A percentile compares a stretch with the other conserved stretches of the same genome.
Evolutionary conservation across 2,113 vertebrate genomes (phyloP).

Genomic region (Sinocyclocheilus maitianheensis): DNA sequence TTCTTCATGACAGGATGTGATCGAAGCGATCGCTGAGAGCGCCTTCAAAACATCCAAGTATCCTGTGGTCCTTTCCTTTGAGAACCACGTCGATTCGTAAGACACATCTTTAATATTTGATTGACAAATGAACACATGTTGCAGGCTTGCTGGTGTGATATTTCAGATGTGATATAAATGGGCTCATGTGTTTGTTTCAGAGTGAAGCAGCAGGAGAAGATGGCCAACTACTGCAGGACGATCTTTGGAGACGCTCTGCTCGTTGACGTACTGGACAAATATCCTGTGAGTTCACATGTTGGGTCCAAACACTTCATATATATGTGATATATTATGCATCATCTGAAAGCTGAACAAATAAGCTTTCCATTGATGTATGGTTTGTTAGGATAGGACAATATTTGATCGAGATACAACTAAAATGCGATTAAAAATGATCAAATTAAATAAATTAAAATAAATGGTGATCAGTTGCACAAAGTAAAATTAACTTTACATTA

Average conservation of each 20-base stretch:
- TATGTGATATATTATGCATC: too few relatives aligned
- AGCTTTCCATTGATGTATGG: too few relatives aligned
- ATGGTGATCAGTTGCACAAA: too few relatives aligned
- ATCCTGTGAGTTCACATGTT: conserved; percentile 80
- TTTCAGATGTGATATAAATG: not conserved
- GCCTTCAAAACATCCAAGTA: conserved; percentile 97
- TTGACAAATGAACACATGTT: conserved; percentile 42
- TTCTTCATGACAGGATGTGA: conserved; percentile 85
- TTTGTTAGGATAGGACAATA: too few relatives aligned
- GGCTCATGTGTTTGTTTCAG: conserved; percentile 64
- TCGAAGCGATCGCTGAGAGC: conserved; percentile 95
- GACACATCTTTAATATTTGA: conserved; percentile 45
- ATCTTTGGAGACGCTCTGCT: conserved; percentile 93
- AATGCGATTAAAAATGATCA: too few relatives aligned
- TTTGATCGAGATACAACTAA: too few relatives aligned
- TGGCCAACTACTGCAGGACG: conserved; percentile 94
- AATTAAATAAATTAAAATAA: too few relatives aligned
- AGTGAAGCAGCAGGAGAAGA: conserved; percentile 97
- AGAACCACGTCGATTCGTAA: conserved; percentile 98
- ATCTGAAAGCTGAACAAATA: too few relatives aligned
- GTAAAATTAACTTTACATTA: too few relatives aligned
- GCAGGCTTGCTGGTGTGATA: not conserved
- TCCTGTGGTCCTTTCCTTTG: conserved; percentile 93
- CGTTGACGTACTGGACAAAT: conserved; percentile 90
- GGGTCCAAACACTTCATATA: too few relatives aligned